These are phyloP conservation scores for Myiotriccus ornatus DNA, from an alignment of 2,797 vertebrate genomes.

Conservation along the genomic window DNA sequence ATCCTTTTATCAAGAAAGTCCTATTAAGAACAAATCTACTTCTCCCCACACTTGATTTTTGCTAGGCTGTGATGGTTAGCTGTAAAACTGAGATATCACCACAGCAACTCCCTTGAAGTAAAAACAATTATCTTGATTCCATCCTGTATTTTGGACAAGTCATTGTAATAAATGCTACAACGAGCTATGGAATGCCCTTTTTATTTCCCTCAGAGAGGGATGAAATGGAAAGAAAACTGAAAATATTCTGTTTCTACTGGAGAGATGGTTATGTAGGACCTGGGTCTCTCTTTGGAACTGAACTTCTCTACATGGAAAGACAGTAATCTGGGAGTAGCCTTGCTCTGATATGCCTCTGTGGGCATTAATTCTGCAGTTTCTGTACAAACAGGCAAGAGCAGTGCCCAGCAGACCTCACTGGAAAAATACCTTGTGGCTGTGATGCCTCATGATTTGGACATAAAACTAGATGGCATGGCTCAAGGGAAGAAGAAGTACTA, in stretches of 20 bases:
- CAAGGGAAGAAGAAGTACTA: not conserved
- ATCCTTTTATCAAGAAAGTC: not conserved
- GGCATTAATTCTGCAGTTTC: not conserved
- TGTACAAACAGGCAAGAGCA: not conserved
- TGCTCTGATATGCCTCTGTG: not conserved
- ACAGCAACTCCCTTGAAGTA: not conserved
- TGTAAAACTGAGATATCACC: not conserved
- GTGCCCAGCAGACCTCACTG: not conserved
- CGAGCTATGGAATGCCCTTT: not conserved
- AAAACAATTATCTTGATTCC: not conserved
- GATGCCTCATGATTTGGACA: not conserved
- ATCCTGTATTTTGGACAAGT: not conserved
- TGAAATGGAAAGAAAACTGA: not conserved
- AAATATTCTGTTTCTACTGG: not conserved
- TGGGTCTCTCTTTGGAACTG: not conserved
- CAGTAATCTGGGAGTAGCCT: not conserved
- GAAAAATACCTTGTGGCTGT: not conserved
- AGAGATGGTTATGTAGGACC: not conserved
- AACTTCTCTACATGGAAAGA: not conserved
- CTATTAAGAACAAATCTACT: not conserved
- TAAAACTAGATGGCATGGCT: not conserved
- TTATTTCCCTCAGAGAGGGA: not conserved
- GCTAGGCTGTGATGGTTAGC: not conserved
- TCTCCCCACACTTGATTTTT: not conserved
- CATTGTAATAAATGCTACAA: not conserved